phyloP scores from a whole-genome alignment of 2,888 invertebrate species.

The Elegia similella region DNA sequence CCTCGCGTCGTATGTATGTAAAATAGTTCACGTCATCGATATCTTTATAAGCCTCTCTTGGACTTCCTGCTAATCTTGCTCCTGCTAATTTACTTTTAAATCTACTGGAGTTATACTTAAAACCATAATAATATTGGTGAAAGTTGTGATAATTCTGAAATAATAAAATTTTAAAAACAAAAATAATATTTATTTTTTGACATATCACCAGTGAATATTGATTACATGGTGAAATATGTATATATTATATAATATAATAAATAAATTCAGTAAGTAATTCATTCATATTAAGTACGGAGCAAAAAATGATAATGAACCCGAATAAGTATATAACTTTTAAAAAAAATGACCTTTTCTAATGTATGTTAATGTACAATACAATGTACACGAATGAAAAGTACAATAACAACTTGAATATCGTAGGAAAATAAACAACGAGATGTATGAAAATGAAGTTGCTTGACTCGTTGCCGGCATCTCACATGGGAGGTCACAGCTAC shows the following conservation, averaged over 20 bases:
- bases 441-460: conserved; percentile 19
- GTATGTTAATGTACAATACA: too few relatives aligned
- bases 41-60: conserved; percentile 46
- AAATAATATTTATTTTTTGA: not conserved
- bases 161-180: not conserved
- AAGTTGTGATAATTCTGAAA: not conserved
- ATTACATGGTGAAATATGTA: not conserved
- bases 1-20: conserved; percentile 45
- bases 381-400: not conserved
- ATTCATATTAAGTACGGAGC: not conserved
- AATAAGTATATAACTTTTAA: not conserved
- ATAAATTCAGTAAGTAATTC: not conserved
- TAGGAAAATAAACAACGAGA: conserved; percentile 16
- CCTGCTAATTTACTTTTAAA: conserved; percentile 7
- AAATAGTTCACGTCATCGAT: conserved; percentile 50
- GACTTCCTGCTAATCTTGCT: conserved; percentile 24
- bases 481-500: conserved; percentile 27
- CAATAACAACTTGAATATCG: not conserved
- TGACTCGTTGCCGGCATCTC: conserved; percentile 15
- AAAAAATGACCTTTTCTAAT: not conserved
- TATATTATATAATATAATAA: not conserved
- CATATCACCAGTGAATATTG: not conserved
- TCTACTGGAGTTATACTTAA: not conserved
- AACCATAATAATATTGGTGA: not conserved
- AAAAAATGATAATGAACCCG: not conserved